Evolutionary conservation across 1,140 invertebrate genomes (phyloP).

Genomic region (Batillaria attramentaria): DNA sequence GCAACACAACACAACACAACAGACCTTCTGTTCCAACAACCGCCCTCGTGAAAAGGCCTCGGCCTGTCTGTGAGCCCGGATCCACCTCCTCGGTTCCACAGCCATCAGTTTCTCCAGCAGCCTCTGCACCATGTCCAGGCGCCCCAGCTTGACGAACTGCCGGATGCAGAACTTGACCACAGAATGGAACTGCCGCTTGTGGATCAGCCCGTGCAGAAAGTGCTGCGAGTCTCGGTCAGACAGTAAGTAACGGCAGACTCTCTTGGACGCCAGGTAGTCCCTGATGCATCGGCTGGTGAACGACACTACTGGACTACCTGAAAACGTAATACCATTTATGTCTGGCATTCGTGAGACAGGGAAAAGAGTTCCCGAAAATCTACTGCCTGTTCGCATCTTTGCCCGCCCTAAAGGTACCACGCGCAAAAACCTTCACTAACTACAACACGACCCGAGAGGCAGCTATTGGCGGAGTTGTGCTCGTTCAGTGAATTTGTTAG

Average conservation of each 20-base stretch:
- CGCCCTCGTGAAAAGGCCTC: slow-evolving; percentile 26
- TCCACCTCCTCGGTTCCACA: slow-evolving; percentile 24
- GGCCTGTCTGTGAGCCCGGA: slow-evolving; percentile 14
- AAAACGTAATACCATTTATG: no score
- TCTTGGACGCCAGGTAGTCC: slow-evolving; percentile 46
- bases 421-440: no score
- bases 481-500: neutral
- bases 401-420: no score
- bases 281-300: slow-evolving; percentile 46
- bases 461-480: neutral
- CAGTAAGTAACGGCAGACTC: slow-evolving; percentile 41
- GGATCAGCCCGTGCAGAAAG: slow-evolving; percentile 36
- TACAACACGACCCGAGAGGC: no score
- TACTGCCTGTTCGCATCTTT: no score
- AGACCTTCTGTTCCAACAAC: slow-evolving; percentile 27
- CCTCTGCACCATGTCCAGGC: slow-evolving; percentile 34
- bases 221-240: slow-evolving; percentile 36
- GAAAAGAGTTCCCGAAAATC: no score
- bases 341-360: no score
- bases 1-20: slow-evolving; percentile 2
- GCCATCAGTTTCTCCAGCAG: slow-evolving; percentile 39
- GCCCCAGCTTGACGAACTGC: slow-evolving; percentile 33
- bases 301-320: slow-evolving; percentile 29
- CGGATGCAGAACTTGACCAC: slow-evolving; percentile 38
- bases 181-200: slow-evolving; percentile 38